Percentiles rank a stretch among this genome's conserved stretches.
Conservation (phyloP, 2,113 vertebrate species). For the Melozone crissalis region DNA sequence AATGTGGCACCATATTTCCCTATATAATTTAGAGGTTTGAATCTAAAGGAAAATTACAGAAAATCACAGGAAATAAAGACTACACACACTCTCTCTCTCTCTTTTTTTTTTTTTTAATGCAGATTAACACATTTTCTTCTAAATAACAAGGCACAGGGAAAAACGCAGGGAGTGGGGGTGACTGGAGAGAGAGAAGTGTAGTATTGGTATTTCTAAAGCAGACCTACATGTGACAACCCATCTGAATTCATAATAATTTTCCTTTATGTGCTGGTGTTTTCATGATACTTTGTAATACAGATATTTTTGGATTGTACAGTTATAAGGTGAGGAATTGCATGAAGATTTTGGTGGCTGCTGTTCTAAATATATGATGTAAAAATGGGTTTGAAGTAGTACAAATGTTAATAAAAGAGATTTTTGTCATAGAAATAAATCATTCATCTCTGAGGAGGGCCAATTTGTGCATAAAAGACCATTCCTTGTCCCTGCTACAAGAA, state of each 20-base stretch:
- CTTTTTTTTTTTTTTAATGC: neutral
- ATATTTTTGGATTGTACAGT: neutral
- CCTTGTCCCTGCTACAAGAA: neutral
- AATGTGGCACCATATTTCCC: conserved; percentile 56
- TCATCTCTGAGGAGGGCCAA: neutral
- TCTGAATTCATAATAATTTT: neutral
- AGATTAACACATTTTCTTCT: neutral
- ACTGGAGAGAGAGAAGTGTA: neutral
- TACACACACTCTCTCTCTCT: neutral
- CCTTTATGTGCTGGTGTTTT: neutral
- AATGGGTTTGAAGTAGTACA: neutral
- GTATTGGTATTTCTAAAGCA: neutral
- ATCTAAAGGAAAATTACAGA: conserved; percentile 49
- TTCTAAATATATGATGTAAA: neutral
- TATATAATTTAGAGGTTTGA: conserved; percentile 62
- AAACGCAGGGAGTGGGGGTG: neutral
- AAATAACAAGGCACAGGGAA: neutral
- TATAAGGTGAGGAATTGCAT: neutral
- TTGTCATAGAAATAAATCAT: neutral
- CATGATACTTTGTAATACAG: neutral
- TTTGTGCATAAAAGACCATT: neutral
- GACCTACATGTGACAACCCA: neutral
- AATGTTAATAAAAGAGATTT: neutral
- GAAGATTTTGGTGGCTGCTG: neutral
- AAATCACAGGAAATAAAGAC: conserved; percentile 42